Evolutionary conservation across 2,113 vertebrate genomes (phyloP).

Genomic region (Nothoprocta perdicaria): DNA sequence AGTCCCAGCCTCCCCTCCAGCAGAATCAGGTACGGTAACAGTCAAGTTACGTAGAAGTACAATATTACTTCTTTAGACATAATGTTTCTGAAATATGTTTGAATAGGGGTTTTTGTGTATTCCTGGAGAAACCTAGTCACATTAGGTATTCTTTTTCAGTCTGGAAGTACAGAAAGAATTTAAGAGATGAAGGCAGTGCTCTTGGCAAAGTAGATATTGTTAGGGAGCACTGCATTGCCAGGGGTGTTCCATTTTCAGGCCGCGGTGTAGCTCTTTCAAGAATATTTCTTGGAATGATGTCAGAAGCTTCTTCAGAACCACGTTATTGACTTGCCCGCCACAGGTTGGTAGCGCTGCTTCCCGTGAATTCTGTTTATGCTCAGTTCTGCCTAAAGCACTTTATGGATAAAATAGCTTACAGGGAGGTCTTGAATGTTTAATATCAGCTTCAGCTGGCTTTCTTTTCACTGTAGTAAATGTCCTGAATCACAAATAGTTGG

Average conservation of each 20-base stretch:
- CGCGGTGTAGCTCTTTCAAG: neutral
- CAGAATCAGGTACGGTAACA: conserved; percentile 92
- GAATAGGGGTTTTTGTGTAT: neutral
- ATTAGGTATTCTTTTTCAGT: neutral
- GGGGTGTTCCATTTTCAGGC: neutral
- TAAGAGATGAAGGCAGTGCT: neutral
- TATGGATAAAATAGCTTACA: neutral
- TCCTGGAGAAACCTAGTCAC: neutral
- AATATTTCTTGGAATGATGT: neutral
- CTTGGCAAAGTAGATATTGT: neutral
- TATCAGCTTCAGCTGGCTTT: neutral
- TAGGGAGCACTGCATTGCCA: neutral
- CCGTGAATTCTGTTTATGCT: neutral
- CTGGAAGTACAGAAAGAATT: neutral
- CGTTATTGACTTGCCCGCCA: neutral
- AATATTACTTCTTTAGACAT: neutral
- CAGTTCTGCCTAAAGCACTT: neutral
- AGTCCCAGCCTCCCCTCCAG: conserved; percentile 96
- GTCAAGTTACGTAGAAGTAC: neutral
- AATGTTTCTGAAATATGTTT: neutral
- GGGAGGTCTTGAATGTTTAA: neutral
- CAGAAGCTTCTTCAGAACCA: neutral
- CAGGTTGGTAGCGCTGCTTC: neutral
- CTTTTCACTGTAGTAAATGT: neutral
- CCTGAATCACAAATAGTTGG: neutral